A percentile compares a stretch with the other conserved stretches of the same genome.
Conservation (phyloP, 92 coral and sea anemone genomes). For the Heteractis magnifica region DNA sequence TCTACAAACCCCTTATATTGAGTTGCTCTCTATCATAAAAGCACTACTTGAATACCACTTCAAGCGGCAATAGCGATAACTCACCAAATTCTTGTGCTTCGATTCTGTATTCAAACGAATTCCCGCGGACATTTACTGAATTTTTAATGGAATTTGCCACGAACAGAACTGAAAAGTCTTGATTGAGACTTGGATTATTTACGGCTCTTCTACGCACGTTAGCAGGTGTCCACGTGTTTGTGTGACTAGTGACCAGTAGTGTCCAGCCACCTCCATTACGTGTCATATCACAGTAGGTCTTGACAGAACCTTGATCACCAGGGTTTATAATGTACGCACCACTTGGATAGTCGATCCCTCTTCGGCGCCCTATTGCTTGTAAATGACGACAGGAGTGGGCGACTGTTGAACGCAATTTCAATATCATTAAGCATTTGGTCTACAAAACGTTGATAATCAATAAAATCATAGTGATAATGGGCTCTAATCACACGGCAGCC, state of each 20-base stretch:
- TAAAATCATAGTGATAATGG: too few relatives aligned
- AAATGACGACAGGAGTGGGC: slow-evolving; percentile 59
- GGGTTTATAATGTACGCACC: slow-evolving; percentile 60
- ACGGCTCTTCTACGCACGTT: slow-evolving; percentile 32
- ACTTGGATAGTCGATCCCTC: slow-evolving; percentile 27
- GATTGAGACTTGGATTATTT: slow-evolving; percentile 47
- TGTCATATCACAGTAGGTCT: slow-evolving; percentile 65
- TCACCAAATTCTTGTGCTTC: slow-evolving; percentile 67
- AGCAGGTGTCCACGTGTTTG: slow-evolving; percentile 52
- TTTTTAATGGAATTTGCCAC: slow-evolving; percentile 56
- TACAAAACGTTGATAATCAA: too few relatives aligned
- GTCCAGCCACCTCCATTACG: slow-evolving; percentile 77
- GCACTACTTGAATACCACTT: too few relatives aligned
- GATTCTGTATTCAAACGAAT: slow-evolving; percentile 55
- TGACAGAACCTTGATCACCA: slow-evolving; percentile 37
- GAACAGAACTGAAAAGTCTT: slow-evolving; percentile 55
- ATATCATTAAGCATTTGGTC: too few relatives aligned
- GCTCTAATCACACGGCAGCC: too few relatives aligned
- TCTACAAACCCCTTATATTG: too few relatives aligned
- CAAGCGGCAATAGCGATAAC: neutral
- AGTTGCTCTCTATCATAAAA: too few relatives aligned
- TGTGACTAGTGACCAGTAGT: slow-evolving; percentile 63
- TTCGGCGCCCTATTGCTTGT: slow-evolving; percentile 34
- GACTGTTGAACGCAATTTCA: slow-evolving; percentile 9
- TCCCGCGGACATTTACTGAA: slow-evolving; percentile 37